Conservation (phyloP, 1,140 invertebrate genomes). For the Agrilus planipennis region DNA sequence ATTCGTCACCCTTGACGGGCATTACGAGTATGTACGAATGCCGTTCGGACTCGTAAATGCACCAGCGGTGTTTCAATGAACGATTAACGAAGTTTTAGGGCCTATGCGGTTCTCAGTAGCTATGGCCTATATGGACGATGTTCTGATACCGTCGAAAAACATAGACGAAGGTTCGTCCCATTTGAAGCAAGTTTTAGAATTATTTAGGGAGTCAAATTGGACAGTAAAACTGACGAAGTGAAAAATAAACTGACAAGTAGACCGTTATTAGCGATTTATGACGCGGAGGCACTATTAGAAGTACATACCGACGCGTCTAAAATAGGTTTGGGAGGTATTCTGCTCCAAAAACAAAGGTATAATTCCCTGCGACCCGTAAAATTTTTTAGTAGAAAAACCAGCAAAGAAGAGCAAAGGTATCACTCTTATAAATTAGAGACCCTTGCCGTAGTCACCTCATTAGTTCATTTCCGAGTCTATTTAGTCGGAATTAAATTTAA, state of each 20-base stretch:
- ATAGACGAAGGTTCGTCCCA: slow-evolving; percentile 15
- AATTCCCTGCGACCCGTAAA: slow-evolving; percentile 22
- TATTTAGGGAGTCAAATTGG: slow-evolving; percentile 1
- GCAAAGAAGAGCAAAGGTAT: slow-evolving; percentile 15
- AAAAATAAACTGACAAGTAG: background rate
- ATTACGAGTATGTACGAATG: slow-evolving; percentile 16
- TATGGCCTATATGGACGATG: slow-evolving; percentile 18
- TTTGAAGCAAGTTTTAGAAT: slow-evolving; percentile 15
- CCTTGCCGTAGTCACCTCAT: slow-evolving; percentile 13
- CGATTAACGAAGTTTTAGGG: slow-evolving; percentile 14
- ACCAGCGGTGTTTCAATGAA: slow-evolving; percentile 4
- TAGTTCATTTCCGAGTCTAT: slow-evolving; percentile 23
- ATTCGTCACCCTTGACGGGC: slow-evolving; percentile 14
- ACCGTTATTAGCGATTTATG: slow-evolving; percentile 6
- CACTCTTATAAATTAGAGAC: slow-evolving; percentile 22
- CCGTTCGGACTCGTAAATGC: slow-evolving; percentile 16
- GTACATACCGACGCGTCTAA: slow-evolving; percentile 28
- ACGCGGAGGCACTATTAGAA: slow-evolving; percentile 15
- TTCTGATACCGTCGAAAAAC: slow-evolving; percentile 15
- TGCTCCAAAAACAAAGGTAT: slow-evolving; percentile 10
- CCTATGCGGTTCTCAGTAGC: slow-evolving; percentile 16
- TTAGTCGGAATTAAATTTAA: slow-evolving; percentile 28
- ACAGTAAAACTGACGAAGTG: slow-evolving; percentile 9
- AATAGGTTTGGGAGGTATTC: slow-evolving; percentile 1
- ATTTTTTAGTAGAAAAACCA: slow-evolving; percentile 17